Percentiles rank a stretch among this genome's conserved stretches.
phyloP scores from a whole-genome alignment of 2,888 invertebrate species.

The Hypena proboscidalis region DNA sequence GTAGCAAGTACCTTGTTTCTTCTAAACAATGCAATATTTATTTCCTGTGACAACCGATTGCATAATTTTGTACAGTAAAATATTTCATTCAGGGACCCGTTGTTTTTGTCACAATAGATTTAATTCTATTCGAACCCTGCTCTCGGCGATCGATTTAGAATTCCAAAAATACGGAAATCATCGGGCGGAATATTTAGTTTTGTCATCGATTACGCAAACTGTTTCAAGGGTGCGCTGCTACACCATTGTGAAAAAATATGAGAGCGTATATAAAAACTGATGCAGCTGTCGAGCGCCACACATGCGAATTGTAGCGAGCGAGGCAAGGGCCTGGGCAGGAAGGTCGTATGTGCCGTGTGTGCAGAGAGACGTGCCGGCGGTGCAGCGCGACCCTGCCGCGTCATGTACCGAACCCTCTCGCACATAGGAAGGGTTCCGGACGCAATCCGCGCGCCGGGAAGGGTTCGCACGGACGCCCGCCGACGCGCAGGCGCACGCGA shows the following conservation, averaged over 20 bases:
- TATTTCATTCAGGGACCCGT: conserved; percentile 31
- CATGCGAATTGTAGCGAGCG: conserved; percentile 81
- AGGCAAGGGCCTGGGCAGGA: conserved; percentile 34
- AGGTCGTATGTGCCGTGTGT: conserved; percentile 57
- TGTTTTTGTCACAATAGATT: conserved; percentile 41
- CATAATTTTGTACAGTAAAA: conserved; percentile 24
- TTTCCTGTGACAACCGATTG: conserved; percentile 19
- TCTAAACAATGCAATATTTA: conserved; percentile 37
- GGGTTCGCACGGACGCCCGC: conserved; percentile 82
- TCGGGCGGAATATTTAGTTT: conserved; percentile 85
- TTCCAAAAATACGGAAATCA: conserved; percentile 84
- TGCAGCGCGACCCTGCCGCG: conserved; percentile 39
- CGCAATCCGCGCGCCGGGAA: conserved; percentile 71
- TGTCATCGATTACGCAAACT: conserved; percentile 86
- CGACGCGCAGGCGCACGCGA: conserved; percentile 85
- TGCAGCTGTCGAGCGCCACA: conserved; percentile 83
- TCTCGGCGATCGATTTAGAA: conserved; percentile 50
- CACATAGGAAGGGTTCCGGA: conserved; percentile 80
- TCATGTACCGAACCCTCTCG: conserved; percentile 64
- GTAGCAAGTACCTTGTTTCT: conserved; percentile 23
- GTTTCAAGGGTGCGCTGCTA: conserved; percentile 83
- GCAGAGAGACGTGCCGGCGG: conserved; percentile 48
- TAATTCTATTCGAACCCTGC: conserved; percentile 39
- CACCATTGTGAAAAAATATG: conserved; percentile 82
- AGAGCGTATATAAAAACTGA: conserved; percentile 83